Conservation (phyloP, 2,888 invertebrate genomes). For the Microplitis manilae region DNA sequence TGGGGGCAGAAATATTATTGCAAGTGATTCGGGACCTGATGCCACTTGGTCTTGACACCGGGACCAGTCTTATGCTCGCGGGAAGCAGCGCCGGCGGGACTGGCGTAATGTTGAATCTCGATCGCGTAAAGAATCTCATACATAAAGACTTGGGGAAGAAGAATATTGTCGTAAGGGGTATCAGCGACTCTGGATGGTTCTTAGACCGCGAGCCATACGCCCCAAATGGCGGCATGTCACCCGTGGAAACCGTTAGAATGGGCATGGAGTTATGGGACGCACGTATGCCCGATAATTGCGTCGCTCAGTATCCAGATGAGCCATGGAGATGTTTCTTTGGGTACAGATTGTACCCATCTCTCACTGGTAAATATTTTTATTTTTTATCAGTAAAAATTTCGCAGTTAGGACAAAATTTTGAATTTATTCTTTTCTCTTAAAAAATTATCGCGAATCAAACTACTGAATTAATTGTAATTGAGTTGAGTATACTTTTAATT, state of each 20-base stretch:
- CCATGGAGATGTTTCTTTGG: slow-evolving; percentile 96
- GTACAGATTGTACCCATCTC: slow-evolving; percentile 87
- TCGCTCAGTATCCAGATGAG: slow-evolving; percentile 78
- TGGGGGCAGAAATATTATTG: slow-evolving; percentile 88
- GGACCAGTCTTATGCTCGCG: slow-evolving; percentile 85
- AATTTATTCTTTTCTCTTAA: no score
- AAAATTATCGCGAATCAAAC: no score
- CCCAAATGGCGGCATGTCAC: slow-evolving; percentile 74
- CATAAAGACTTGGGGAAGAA: slow-evolving; percentile 74
- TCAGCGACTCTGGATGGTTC: slow-evolving; percentile 96
- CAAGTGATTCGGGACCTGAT: slow-evolving; percentile 79
- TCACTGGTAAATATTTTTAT: slow-evolving; percentile 77
- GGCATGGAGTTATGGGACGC: slow-evolving; percentile 88
- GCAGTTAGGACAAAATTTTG: neutral
- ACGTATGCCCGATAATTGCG: slow-evolving; percentile 84
- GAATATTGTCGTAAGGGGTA: slow-evolving; percentile 83
- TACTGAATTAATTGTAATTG: neutral
- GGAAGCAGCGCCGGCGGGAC: slow-evolving; percentile 93
- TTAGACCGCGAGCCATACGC: slow-evolving; percentile 86
- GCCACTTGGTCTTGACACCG: slow-evolving; percentile 78
- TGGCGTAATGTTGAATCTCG: slow-evolving; percentile 93
- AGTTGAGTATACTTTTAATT: neutral
- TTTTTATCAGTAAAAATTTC: neutral
- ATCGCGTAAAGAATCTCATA: slow-evolving; percentile 83
- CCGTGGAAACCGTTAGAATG: slow-evolving; percentile 79